Evolutionary conservation across 1,140 invertebrate species (phyloP), one percentile per base, ranked within the genome.

Genomic region (Rhopalosiphum padi): DNA sequence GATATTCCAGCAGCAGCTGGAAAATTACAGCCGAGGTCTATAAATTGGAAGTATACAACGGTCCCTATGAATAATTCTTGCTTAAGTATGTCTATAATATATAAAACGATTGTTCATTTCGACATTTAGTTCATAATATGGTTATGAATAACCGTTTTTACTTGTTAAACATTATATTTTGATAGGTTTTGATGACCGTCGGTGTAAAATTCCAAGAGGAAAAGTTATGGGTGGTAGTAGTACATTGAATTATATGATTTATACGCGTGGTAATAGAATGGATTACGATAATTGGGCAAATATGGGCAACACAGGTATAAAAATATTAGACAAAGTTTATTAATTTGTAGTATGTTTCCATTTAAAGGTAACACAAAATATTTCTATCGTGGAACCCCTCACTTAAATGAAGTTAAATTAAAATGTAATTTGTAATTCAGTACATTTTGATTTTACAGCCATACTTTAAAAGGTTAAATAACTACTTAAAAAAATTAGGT

Each of bases 251-350:
- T 96, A 95, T 41, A 97, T 97, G 96, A 95, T 96, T 3, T 97
- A 97, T 94, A 95, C 96, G 1, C 95, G 96, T 93, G 97, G 97
- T 0, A 95, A 96, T 95, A 95, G 95, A 23, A 94, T 94, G 87
- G 96, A 97, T 94, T 97, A 96, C 94, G 96, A 97, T 94, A 94
- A 95, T 41, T 97, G 96, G 96, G 96, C 96, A 30, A 91, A 94
- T 43, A 94, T 94, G 94, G 94, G 95, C 21, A 94, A 95, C 93
- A 30, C n/a, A 1, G 98, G 97, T 1, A 99, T 98, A 98, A 97
- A 97, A 30, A 35, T 99, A 98, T 95, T 95, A 15, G 18, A 22
- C 96, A 1, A 97, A 98, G 85, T 96, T 98, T 0, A 94, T 82
- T 82, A 18, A 22, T 37, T 21, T 23, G 41, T 0, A n/a, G 8